Evolutionary conservation across 2,113 vertebrate genomes (phyloP).

Genomic region (Lates calcarifer): DNA sequence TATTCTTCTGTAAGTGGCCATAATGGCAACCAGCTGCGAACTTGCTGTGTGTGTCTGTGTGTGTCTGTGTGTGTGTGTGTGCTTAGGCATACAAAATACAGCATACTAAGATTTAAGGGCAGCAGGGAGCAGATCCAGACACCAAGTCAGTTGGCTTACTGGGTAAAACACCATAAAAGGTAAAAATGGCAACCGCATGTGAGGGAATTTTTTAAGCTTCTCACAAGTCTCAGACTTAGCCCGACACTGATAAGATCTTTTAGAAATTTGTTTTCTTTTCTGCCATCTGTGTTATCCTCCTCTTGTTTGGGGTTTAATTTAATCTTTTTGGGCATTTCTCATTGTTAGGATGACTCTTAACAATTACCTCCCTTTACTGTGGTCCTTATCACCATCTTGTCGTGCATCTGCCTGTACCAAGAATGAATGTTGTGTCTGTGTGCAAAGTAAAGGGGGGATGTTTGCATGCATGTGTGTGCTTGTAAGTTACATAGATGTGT

Average conservation of each 20-base stretch:
- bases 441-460: conserved; percentile 4
- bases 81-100: conserved; percentile 35
- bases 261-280: conserved; percentile 38
- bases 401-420: conserved; percentile 24
- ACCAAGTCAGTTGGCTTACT: conserved; percentile 34
- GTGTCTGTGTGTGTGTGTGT: conserved; percentile 22
- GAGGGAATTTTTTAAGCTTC: conserved; percentile 21
- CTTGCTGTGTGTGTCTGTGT: conserved; percentile 31
- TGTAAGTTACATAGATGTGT: neutral
- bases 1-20: conserved; percentile 65
- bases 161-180: conserved; percentile 75
- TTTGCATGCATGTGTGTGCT: neutral
- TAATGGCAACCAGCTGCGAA: conserved; percentile 84
- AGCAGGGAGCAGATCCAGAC: conserved; percentile 54
- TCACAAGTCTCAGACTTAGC: conserved; percentile 45
- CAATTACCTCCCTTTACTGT: conserved; percentile 20
- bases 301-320: conserved; percentile 22
- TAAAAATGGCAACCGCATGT: conserved; percentile 55
- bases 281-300: conserved; percentile 36
- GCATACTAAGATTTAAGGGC: conserved; percentile 56
- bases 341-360: conserved; percentile 31
- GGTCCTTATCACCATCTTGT: conserved; percentile 41
- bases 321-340: conserved; percentile 42
- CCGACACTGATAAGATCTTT: conserved; percentile 58
- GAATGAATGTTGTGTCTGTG: conserved; percentile 62